Base-by-base conservation (phyloP, 1,140 invertebrate genomes). In the Pseudomyrmex flavicornis region DNA sequence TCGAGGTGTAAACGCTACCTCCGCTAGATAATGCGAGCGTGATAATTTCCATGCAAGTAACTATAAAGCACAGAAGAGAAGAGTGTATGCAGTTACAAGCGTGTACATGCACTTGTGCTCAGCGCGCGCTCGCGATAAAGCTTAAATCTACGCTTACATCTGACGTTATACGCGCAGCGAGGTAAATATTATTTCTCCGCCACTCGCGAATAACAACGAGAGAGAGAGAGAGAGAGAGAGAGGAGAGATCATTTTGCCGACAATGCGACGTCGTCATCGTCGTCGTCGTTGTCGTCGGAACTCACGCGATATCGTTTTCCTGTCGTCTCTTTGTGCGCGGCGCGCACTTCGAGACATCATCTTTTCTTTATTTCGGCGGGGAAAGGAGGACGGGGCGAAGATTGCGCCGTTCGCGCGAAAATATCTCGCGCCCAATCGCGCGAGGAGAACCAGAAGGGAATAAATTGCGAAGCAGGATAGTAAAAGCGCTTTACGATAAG, bases 101-200 rank as follows among this genome's bases (percentile, higher is more conserved):
- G 54, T 44, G 2, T 22, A 9, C 62, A 8, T 12, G n/a, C 26
- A 46, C 35, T 35, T 35, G 62, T 35, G 62, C 44, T 20, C 22
- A 8, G 59, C 3, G 46, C 44, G 65, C 48, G 12, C 26, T 20
- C n/a, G 54, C 76, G 76, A 80, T 79, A 59, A 80, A 72, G 76
- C 66, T 72, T 70, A 58, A 79, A 79, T 79, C 76, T 59, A 72
- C 44, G 66, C 22, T 80, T 59, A 48, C 54, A 62, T 72, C 66
- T 70, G 76, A 79, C 65, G 76, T 79, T 59, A 26, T 44, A 20
- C 22, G 12, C 54, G 66, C 44, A 70, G 44, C 22, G 20, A 48
- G 66, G 65, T 72, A 70, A 80, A 80, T 50, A 80, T 70, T 59
- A 72, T 72, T 80, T 50, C 76, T 58, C 44, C 17, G 12, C 20